Conservation (phyloP, 1,140 invertebrate genomes). For the Lineus longissimus region DNA sequence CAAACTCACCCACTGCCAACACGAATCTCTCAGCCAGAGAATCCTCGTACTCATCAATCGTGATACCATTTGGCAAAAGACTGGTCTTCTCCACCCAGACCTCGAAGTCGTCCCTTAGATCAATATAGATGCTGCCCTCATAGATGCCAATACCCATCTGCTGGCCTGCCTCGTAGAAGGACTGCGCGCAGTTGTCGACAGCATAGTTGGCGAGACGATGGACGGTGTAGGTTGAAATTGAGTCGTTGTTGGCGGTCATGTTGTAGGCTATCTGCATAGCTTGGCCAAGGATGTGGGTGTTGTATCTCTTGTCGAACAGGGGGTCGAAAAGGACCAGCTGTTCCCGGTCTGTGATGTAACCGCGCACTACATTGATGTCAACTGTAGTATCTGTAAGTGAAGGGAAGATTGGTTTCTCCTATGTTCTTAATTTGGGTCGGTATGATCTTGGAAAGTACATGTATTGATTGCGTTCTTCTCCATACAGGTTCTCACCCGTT, state of each 20-base stretch:
- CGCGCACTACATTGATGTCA: constrained; percentile 16
- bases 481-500: no score
- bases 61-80: constrained; percentile 13
- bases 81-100: constrained; percentile 21
- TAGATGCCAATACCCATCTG: constrained; percentile 25
- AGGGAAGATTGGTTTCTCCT: no score
- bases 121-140: constrained; percentile 23
- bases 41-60: constrained; percentile 6
- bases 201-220: constrained; percentile 17
- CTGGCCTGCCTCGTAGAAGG: constrained; percentile 17
- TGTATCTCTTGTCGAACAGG: constrained; percentile 21
- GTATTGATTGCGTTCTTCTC: no score
- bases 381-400: no score
- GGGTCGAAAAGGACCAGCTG: constrained; percentile 16
- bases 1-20: constrained; percentile 22
- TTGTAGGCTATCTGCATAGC: constrained; percentile 22
- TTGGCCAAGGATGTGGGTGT: constrained; percentile 20
- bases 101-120: constrained; percentile 20
- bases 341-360: constrained; percentile 24
- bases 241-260: constrained; percentile 5
- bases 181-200: constrained; percentile 23
- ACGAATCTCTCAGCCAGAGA: constrained; percentile 15
- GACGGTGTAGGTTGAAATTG: not conserved
- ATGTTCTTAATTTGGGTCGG: no score
- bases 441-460: no score